Percentiles rank a stretch among this genome's conserved stretches.
Conservation (phyloP, 2,888 invertebrate species). For the Encarsia formosa region DNA sequence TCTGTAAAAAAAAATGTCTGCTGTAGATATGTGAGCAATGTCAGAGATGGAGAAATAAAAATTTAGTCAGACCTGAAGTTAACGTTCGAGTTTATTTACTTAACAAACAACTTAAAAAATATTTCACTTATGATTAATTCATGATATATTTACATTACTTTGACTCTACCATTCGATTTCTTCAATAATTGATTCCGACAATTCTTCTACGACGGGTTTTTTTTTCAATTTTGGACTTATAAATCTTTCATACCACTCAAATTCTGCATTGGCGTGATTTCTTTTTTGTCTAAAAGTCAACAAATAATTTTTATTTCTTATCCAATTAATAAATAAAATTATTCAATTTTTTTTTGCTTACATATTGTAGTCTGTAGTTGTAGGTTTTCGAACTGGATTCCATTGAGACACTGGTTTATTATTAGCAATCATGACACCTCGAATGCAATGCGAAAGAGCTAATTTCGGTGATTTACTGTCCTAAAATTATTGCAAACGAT, state of each 20-base stretch:
- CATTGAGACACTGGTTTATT: slow-evolving; percentile 65
- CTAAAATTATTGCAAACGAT: slow-evolving; percentile 28
- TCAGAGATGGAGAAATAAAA: slow-evolving; percentile 22
- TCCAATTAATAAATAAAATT: not conserved
- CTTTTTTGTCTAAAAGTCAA: slow-evolving; percentile 36
- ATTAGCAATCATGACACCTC: slow-evolving; percentile 71
- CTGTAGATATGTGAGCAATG: slow-evolving; percentile 20
- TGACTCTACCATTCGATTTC: slow-evolving; percentile 27
- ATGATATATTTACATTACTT: no score
- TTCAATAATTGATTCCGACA: slow-evolving; percentile 30
- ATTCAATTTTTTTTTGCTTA: slow-evolving; percentile 27
- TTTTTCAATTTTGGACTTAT: slow-evolving; percentile 35
- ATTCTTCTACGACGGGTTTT: slow-evolving; percentile 23
- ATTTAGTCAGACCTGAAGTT: slow-evolving; percentile 10
- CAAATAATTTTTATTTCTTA: not conserved
- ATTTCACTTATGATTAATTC: not conserved
- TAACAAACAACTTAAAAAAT: not conserved
- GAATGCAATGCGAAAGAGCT: slow-evolving; percentile 51
- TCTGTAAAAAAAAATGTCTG: slow-evolving; percentile 21
- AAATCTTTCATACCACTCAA: slow-evolving; percentile 38
- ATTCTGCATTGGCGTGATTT: slow-evolving; percentile 40
- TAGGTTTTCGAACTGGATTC: slow-evolving; percentile 63
- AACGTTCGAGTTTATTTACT: slow-evolving; percentile 12
- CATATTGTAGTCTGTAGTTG: slow-evolving; percentile 31
- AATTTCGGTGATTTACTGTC: slow-evolving; percentile 40